A percentile compares a stretch with the other conserved stretches of the same genome.
phyloP scores from a whole-genome alignment of 2,113 vertebrate species.

The Cnemophilus loriae region DNA sequence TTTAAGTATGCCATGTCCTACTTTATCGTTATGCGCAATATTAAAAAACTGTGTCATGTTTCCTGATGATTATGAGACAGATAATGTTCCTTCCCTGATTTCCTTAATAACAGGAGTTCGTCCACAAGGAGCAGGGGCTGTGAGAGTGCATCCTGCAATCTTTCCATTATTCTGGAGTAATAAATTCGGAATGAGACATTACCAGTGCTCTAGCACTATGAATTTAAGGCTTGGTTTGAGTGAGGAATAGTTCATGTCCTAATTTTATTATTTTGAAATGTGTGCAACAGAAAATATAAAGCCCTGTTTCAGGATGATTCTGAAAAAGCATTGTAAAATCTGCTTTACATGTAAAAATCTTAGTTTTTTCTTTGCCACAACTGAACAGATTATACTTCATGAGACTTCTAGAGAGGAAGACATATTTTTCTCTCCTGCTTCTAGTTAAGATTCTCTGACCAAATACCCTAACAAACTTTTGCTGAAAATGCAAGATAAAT shows the following conservation, averaged over 20 bases:
- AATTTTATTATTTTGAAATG: background rate
- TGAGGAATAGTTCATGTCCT: background rate
- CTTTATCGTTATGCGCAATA: background rate
- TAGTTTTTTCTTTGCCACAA: background rate
- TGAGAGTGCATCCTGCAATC: background rate
- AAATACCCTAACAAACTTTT: background rate
- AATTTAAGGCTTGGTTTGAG: background rate
- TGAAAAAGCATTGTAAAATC: background rate
- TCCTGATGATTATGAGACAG: background rate
- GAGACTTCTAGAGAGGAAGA: background rate
- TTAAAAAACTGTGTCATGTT: background rate
- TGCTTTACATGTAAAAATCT: background rate
- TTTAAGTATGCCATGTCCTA: background rate
- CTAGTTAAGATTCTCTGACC: background rate
- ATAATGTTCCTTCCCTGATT: background rate
- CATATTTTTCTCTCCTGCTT: background rate
- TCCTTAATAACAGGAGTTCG: accelerated
- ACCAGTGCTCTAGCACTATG: accelerated
- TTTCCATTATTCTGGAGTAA: background rate
- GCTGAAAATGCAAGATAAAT: background rate
- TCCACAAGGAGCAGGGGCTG: background rate
- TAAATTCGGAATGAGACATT: background rate
- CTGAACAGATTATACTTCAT: background rate
- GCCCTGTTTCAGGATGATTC: background rate
- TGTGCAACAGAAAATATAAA: background rate